phyloP scores from a whole-genome alignment of 2,888 invertebrate genomes.

The Hypsopygia costalis region DNA sequence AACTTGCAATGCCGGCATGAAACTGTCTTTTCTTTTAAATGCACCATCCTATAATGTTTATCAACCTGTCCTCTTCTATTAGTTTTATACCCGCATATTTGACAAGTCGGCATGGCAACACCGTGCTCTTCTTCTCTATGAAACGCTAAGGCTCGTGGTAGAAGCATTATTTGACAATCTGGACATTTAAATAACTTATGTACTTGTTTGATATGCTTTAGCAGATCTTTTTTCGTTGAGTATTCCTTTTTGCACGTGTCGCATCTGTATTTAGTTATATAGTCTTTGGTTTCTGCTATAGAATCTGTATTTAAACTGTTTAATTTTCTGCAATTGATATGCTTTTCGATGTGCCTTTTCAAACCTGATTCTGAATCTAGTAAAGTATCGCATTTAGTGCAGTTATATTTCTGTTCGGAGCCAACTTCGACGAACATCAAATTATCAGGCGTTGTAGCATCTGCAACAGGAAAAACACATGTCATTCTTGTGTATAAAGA shows the following conservation, averaged over 20 bases:
- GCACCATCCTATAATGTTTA: conserved; percentile 34
- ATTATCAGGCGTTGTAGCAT: too few species aligned
- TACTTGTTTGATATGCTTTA: neutral
- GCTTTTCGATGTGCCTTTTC: conserved; percentile 4
- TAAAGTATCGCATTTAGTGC: conserved; percentile 7
- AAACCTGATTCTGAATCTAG: neutral
- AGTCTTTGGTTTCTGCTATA: too few species aligned
- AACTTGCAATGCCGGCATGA: conserved; percentile 23
- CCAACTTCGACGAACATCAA: neutral
- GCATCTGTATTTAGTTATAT: too few species aligned
- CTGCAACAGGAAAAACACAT: too few species aligned
- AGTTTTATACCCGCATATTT: conserved; percentile 7
- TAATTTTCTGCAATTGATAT: too few species aligned
- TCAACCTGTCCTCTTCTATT: neutral
- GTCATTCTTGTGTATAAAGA: too few species aligned
- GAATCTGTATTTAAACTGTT: too few species aligned
- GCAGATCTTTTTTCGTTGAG: neutral
- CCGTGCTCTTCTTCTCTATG: conserved; percentile 1
- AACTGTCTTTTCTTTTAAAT: conserved; percentile 22
- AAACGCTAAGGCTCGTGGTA: too few species aligned
- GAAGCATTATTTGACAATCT: too few species aligned
- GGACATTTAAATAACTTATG: neutral
- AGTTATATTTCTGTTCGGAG: neutral
- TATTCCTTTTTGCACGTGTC: conserved; percentile 5
- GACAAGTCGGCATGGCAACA: conserved; percentile 1